phyloP scores from a whole-genome alignment of 2,113 vertebrate species.

The Nerophis lumbriciformis region DNA sequence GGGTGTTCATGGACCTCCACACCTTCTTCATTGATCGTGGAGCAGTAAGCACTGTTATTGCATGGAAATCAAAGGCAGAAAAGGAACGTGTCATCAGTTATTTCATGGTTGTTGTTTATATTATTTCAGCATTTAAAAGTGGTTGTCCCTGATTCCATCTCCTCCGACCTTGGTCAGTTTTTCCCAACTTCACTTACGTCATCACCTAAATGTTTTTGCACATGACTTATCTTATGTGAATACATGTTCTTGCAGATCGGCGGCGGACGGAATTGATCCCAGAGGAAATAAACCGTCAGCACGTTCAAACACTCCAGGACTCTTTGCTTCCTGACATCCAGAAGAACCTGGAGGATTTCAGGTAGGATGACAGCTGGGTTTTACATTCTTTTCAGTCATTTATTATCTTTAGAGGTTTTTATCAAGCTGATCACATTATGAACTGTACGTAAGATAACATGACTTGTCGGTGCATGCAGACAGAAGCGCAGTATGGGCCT shows the following conservation, averaged over 20 bases:
- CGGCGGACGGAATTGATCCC: constrained; percentile 87
- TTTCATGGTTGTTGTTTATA: not conserved
- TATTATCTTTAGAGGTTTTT: too few relatives aligned
- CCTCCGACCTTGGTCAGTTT: constrained; percentile 83
- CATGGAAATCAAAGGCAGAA: not conserved
- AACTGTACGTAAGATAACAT: not conserved
- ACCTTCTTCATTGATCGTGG: constrained; percentile 88
- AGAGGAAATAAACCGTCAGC: constrained; percentile 89
- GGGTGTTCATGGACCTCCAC: constrained; percentile 87
- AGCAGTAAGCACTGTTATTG: constrained; percentile 73
- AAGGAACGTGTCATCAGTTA: not conserved
- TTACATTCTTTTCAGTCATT: too few relatives aligned
- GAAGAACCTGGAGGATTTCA: constrained; percentile 92
- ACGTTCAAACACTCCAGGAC: constrained; percentile 89
- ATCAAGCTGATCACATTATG: not conserved
- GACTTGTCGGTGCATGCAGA: constrained; percentile 61
- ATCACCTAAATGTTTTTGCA: too few relatives aligned
- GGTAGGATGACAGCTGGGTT: constrained; percentile 60
- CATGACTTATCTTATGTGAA: constrained; percentile 12
- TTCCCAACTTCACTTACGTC: not conserved
- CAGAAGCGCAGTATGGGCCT: constrained; percentile 97
- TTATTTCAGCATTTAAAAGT: constrained; percentile 86
- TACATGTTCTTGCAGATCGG: constrained; percentile 72
- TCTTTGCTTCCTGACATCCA: constrained; percentile 86
- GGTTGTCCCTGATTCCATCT: constrained; percentile 86